These are phyloP conservation scores for Drosophila hydei DNA, from an alignment of 1,140 invertebrate genomes.

Conservation along the genomic window DNA sequence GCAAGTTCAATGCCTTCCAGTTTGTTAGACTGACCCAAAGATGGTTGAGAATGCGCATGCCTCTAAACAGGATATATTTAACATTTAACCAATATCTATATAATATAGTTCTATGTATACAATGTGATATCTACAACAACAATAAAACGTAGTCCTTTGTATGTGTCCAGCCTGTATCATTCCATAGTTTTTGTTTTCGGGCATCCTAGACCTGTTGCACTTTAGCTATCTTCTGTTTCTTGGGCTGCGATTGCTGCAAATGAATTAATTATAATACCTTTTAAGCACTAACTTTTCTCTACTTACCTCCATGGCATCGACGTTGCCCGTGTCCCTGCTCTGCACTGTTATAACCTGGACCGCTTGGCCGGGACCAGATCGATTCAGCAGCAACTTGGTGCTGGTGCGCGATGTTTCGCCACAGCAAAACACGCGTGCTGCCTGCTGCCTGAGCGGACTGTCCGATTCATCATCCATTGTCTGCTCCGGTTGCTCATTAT, in stretches of 20 bases:
- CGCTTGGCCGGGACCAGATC: slow-evolving; percentile 72
- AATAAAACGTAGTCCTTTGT: slow-evolving; percentile 35
- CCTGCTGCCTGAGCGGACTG: slow-evolving; percentile 54
- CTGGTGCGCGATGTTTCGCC: slow-evolving; percentile 58
- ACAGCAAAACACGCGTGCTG: slow-evolving; percentile 73
- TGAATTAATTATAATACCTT: neutral
- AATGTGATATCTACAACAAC: slow-evolving; percentile 44
- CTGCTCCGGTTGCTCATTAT: slow-evolving; percentile 48
- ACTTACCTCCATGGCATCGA: slow-evolving; percentile 36
- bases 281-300: neutral
- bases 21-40: slow-evolving; percentile 48
- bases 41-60: neutral
- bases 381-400: slow-evolving; percentile 57
- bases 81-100: slow-evolving; percentile 35
- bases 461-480: slow-evolving; percentile 78
- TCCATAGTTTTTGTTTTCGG: slow-evolving; percentile 14
- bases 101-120: slow-evolving; percentile 16
- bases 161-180: slow-evolving; percentile 37
- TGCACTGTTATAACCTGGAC: slow-evolving; percentile 74
- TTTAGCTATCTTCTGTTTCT: slow-evolving; percentile 66
- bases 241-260: slow-evolving; percentile 47
- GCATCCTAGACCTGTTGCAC: slow-evolving; percentile 57
- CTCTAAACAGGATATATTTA: neutral
- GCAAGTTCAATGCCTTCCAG: slow-evolving; percentile 69
- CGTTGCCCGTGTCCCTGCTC: slow-evolving; percentile 37